Evolutionary conservation across 2,888 invertebrate genomes (phyloP).

Genomic region (Ommatoiulus sabulosus): DNA sequence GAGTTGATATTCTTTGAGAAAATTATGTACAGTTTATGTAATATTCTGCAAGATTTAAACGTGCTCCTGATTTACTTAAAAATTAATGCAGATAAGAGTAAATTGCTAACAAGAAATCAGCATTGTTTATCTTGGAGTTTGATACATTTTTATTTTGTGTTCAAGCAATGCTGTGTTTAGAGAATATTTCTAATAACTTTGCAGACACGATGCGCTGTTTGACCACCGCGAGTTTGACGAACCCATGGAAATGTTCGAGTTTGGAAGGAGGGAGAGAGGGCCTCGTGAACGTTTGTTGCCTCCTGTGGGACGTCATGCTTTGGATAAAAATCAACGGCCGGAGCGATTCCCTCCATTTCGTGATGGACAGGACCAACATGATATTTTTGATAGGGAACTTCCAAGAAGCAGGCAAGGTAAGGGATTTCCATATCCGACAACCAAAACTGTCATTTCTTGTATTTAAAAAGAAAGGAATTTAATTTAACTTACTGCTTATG

Average conservation of each 20-base stretch:
- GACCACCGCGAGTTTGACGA: constrained; percentile 21
- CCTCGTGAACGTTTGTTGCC: constrained; percentile 22
- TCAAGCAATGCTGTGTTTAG: too few relatives aligned
- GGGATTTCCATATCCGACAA: too few relatives aligned
- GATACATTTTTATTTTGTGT: background rate
- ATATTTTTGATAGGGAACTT: background rate
- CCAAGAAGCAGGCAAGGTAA: constrained; percentile 34
- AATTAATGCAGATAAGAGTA: too few relatives aligned
- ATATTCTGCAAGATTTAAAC: too few relatives aligned
- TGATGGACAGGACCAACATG: background rate
- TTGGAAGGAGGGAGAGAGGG: constrained; percentile 11
- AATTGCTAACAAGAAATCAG: too few relatives aligned
- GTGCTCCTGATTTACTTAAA: too few relatives aligned
- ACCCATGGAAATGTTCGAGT: constrained; percentile 8
- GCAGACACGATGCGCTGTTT: constrained; percentile 6
- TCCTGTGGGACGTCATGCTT: background rate
- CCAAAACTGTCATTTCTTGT: too few relatives aligned
- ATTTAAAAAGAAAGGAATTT: background rate
- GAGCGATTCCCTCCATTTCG: constrained; percentile 3
- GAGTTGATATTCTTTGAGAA: too few relatives aligned
- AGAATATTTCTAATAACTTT: background rate
- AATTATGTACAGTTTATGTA: too few relatives aligned
- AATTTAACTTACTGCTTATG: too few relatives aligned
- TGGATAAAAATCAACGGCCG: background rate
- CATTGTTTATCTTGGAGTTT: background rate